phyloP scores from a whole-genome alignment of 1,140 invertebrate genomes.

The Bacillus rossius region DNA sequence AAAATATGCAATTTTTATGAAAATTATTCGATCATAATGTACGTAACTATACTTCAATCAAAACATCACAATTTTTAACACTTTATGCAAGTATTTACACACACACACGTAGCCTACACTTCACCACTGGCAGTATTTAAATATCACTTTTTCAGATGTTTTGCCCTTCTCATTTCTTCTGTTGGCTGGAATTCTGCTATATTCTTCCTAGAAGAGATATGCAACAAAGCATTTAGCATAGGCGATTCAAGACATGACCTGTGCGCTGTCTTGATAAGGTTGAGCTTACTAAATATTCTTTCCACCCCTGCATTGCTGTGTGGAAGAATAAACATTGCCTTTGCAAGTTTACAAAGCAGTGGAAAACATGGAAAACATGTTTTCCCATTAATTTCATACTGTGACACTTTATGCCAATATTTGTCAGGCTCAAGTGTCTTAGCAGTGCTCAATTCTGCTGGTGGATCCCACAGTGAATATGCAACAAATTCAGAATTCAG shows the following conservation, averaged over 20 bases:
- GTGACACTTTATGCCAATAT: constrained; percentile 1
- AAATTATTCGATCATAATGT: too few species aligned
- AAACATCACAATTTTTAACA: too few species aligned
- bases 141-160: background rate
- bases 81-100: too few species aligned
- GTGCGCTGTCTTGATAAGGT: background rate
- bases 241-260: background rate
- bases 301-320: constrained; percentile 1
- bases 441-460: background rate
- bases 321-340: constrained; percentile 1
- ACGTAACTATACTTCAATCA: too few species aligned
- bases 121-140: too few species aligned
- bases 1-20: too few species aligned
- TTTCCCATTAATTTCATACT: background rate
- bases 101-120: too few species aligned
- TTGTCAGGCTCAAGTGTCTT: background rate
- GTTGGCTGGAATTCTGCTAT: constrained; percentile 3
- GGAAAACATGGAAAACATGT: background rate
- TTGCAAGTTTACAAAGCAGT: constrained; percentile 1
- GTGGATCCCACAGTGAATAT: constrained; percentile 2
- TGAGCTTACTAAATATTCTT: constrained; percentile 1
- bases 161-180: background rate
- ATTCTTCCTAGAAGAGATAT: background rate
- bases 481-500: background rate
- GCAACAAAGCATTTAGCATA: background rate